Evolutionary conservation across 2,888 invertebrate genomes (phyloP), one percentile per base, ranked within the genome.

Genomic region (Synergus japonicus): DNA sequence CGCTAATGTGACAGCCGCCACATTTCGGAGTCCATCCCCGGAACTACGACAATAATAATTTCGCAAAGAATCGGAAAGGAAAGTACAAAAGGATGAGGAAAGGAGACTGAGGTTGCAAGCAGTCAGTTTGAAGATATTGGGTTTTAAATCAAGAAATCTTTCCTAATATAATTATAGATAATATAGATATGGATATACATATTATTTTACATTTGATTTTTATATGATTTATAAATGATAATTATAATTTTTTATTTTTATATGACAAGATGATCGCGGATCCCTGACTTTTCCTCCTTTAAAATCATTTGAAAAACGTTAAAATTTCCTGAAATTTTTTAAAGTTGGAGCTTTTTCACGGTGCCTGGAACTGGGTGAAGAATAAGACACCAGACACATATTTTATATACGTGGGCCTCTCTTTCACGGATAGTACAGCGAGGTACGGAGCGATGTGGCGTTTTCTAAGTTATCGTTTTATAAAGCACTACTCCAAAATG

Each of bases 311-410:
- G 0, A 3, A 29, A 29, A 29, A 29, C 3, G 29, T 29, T 29
- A 29, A 29, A 29, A 29, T 29, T 29, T 29, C 29, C 29, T 29
- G 2, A 29, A 29, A 29, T 29, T 29, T 29, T 29, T 29, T 0
- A 29, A 29, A 29, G 29, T 43, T 63, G 44, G 66, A 65, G 43
- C 49, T 64, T 58, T 49, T 83, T 76, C 82, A 77, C 77, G 81
- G 80, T 83, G 82, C 83, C 82, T 84, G 81, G 87, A 89, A 89
- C 87, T 90, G 90, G 89, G 89, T 91, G 91, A 92, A 90, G 91
- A 91, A 91, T 90, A 91, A 90, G 91, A 91, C 77, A 88, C 90
- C 90, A 92, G 91, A 90, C 91, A 88, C 90, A 91, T 92, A 92
- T 90, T 90, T 92, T 86, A 88, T 79, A 78, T 78, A 81, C 79